Conservation (phyloP, 2,888 invertebrate genomes). For the Polyploca ridens region DNA sequence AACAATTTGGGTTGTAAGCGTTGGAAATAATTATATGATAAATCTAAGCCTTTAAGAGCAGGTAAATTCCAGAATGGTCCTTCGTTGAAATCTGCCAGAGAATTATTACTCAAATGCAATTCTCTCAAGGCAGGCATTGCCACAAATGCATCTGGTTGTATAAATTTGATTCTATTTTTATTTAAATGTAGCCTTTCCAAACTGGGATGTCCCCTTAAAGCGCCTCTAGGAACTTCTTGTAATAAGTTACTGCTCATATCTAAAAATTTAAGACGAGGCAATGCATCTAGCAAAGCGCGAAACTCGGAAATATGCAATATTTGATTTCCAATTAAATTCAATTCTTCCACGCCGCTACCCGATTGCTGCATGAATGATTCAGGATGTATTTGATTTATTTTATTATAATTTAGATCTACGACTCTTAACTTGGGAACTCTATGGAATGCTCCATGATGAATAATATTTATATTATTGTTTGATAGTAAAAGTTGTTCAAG, state of each 20-base stretch:
- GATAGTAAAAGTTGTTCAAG: constrained; percentile 88
- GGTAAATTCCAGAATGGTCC: constrained; percentile 94
- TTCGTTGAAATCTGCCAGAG: constrained; percentile 88
- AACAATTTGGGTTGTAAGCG: constrained; percentile 89
- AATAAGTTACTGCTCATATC: constrained; percentile 92
- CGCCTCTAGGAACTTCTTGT: constrained; percentile 90
- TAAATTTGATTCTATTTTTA: constrained; percentile 89
- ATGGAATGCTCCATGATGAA: constrained; percentile 92
- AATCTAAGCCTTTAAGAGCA: constrained; percentile 92
- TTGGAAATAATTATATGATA: constrained; percentile 90
- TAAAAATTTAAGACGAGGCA: constrained; percentile 90
- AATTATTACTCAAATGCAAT: constrained; percentile 92
- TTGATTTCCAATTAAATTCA: constrained; percentile 90
- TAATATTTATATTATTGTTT: constrained; percentile 89
- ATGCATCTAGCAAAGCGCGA: constrained; percentile 89
- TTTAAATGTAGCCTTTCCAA: constrained; percentile 92
- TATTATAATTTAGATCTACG: constrained; percentile 91
- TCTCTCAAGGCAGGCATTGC: constrained; percentile 94
- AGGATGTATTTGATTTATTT: constrained; percentile 90
- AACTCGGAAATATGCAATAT: constrained; percentile 90
- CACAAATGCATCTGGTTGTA: constrained; percentile 92
- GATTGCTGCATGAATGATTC: constrained; percentile 92
- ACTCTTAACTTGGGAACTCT: constrained; percentile 89
- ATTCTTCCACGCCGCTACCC: constrained; percentile 90
- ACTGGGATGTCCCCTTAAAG: constrained; percentile 91